Evolutionary conservation across 2,113 vertebrate species (phyloP).

Genomic region (Sinocyclocheilus maitianheensis): DNA sequence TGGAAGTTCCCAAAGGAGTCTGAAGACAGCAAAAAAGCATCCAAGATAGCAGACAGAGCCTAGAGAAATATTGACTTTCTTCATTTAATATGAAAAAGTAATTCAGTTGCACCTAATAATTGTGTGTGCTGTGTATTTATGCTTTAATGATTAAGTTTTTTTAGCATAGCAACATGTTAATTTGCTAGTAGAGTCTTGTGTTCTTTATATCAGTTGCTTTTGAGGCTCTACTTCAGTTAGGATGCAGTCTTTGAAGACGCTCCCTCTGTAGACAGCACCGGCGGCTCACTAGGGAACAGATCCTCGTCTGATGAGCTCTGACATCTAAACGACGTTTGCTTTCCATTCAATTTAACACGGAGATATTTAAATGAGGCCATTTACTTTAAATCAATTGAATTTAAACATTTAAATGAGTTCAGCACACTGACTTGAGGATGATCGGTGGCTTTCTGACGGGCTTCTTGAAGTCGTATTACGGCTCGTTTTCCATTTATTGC

Average conservation of each 20-base stretch:
- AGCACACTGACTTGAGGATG: constrained; percentile 21
- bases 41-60: background rate
- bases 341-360: constrained; percentile 26
- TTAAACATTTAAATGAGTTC: constrained; percentile 29
- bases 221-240: background rate
- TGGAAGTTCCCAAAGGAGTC: background rate
- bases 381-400: constrained; percentile 9
- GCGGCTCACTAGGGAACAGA: background rate
- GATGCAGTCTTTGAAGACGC: background rate
- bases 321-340: constrained; percentile 9
- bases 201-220: background rate
- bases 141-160: background rate
- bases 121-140: background rate
- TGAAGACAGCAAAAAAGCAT: background rate
- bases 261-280: background rate
- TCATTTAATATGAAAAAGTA: background rate
- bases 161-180: background rate
- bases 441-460: constrained; percentile 17
- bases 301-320: background rate
- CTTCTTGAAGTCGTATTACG: background rate
- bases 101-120: background rate
- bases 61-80: background rate
- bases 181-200: background rate
- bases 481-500: constrained; percentile 17
- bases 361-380: background rate